Base-by-base conservation (phyloP, 1,140 invertebrate genomes). In the Eufriesea mexicana region DNA sequence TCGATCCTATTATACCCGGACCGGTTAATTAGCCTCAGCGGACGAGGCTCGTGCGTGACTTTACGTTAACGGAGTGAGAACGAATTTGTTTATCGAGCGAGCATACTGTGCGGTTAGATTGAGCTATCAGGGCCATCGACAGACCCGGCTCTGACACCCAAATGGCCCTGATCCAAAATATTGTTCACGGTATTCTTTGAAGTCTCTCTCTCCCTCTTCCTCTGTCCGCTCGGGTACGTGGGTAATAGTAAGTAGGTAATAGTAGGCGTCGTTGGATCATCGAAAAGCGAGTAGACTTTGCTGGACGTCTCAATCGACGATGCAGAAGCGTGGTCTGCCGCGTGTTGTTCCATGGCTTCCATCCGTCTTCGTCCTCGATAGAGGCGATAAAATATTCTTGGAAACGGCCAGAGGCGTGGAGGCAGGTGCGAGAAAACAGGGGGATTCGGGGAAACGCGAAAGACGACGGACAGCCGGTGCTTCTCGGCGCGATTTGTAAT, bases 21-120 rank as follows among this genome's bases (percentile, higher is more conserved):
- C 35, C 42, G 35, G 70, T 73, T 80, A 74, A 80, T 80, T 74
- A 74, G 49, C 42, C 55, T 23, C 28, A 62, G 62, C 20, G 6
- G 28, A 51, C 49, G 28, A 35, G 12, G 54, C 14, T 45, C 47
- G 45, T 18, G 16, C 55, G 9, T 47, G n/a, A 1, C 0, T 45
- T 54, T 64, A 42, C 42, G 23, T 42, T 49, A 16, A 5, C n/a
- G 23, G n/a, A 14, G n/a, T 45, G 28, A 9, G 35, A 57, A 45
- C 12, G 54, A 23, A 57, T 57, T 42, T 59, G 8, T 59, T 45
- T 59, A 25, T 59, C 42, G 54, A 20, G 25, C 35, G 6, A 23
- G 12, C 18, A n/a, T n/a, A n/a, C n/a, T n/a, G 8, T 23, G 25
- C 16, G 0, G 42, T 2, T 35, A 5, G 59, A 76, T 76, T 64